These are phyloP conservation scores for Knipowitschia caucasica DNA, from an alignment of 2,797 vertebrate species.

Conservation along the genomic window DNA sequence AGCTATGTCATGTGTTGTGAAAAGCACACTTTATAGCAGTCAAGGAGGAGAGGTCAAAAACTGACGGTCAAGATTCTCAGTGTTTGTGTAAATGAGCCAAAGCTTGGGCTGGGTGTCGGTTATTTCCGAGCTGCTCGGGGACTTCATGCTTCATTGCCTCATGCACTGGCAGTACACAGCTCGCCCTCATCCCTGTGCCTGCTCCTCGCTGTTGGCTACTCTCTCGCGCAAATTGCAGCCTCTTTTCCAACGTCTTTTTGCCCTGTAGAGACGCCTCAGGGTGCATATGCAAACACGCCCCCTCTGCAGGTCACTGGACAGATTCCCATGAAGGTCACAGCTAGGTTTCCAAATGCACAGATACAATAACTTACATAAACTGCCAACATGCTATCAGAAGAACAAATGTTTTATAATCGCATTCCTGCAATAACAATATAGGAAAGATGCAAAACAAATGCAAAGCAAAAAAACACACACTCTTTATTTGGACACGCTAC, in stretches of 20 bases:
- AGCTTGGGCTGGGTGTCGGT: conserved; percentile 37
- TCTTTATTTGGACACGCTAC: too few relatives aligned
- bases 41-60: conserved; percentile 18
- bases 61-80: conserved; percentile 18
- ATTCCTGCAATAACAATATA: not conserved
- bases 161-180: conserved; percentile 50
- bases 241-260: conserved; percentile 47
- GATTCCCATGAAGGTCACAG: conserved; percentile 63
- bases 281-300: conserved; percentile 36
- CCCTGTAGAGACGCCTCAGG: conserved; percentile 42
- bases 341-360: conserved; percentile 47
- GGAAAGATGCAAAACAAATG: too few relatives aligned
- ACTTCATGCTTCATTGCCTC: conserved; percentile 36
- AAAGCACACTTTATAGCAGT: conserved; percentile 9
- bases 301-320: conserved; percentile 44
- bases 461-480: too few relatives aligned
- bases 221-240: conserved; percentile 61
- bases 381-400: not conserved
- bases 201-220: conserved; percentile 42
- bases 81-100: conserved; percentile 34
- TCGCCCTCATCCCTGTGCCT: conserved; percentile 38
- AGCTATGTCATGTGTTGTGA: conserved; percentile 6
- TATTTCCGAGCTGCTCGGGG: conserved; percentile 37
- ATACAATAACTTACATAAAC: conserved; percentile 29
- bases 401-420: too few relatives aligned